These are phyloP conservation scores for Drosophila hamatofila DNA, from an alignment of 2,888 invertebrate species.

Conservation along the genomic window DNA sequence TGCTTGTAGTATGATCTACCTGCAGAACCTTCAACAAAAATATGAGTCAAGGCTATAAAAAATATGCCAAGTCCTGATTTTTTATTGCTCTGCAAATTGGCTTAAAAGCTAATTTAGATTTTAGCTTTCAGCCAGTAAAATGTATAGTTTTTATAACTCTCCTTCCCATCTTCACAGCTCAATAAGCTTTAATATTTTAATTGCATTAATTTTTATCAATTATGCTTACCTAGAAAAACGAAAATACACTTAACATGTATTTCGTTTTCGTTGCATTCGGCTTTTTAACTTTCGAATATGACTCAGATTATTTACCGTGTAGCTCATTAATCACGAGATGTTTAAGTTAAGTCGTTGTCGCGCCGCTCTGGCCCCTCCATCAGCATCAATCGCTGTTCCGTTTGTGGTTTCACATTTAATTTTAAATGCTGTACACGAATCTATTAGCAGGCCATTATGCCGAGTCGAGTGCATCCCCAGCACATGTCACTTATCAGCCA, in stretches of 20 bases:
- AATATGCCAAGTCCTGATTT: too few relatives aligned
- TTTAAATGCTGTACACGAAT: conserved; percentile 52
- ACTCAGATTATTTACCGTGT: conserved; percentile 18
- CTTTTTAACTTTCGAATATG: neutral
- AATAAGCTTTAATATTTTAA: neutral
- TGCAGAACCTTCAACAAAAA: too few relatives aligned
- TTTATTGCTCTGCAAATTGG: too few relatives aligned
- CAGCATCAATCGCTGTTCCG: conserved; percentile 61
- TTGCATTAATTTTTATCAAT: neutral
- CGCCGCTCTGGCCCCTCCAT: conserved; percentile 21
- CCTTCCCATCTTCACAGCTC: too few relatives aligned
- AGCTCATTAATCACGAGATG: conserved; percentile 42
- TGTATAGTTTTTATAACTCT: too few relatives aligned
- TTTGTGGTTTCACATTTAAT: conserved; percentile 69
- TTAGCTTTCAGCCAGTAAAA: too few relatives aligned
- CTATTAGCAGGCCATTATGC: conserved; percentile 70
- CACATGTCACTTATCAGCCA: conserved; percentile 77
- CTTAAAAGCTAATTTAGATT: too few relatives aligned
- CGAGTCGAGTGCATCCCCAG: conserved; percentile 62
- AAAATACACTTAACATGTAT: neutral
- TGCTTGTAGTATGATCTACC: too few relatives aligned
- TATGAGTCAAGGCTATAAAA: too few relatives aligned
- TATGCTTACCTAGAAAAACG: neutral
- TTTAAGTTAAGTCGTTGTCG: conserved; percentile 6
- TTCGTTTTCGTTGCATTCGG: neutral